Evolutionary conservation across 2,888 invertebrate species (phyloP).

Genomic region (Pedicia rivosa): DNA sequence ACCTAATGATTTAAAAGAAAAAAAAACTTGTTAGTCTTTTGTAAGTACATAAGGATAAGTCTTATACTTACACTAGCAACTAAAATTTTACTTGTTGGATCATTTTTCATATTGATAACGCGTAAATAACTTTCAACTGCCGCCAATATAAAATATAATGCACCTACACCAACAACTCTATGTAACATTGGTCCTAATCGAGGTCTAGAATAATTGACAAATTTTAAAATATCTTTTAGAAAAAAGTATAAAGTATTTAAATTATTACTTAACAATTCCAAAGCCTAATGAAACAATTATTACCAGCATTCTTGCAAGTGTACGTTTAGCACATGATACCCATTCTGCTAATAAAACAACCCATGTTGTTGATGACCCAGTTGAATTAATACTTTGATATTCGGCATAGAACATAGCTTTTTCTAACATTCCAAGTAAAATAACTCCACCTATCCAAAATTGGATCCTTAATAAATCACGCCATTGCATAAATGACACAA

Average conservation of each 20-base stretch:
- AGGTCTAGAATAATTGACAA: constrained; percentile 38
- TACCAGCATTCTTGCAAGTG: constrained; percentile 82
- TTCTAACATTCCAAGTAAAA: constrained; percentile 71
- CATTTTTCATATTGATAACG: constrained; percentile 44
- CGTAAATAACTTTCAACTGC: constrained; percentile 76
- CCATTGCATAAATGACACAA: constrained; percentile 75
- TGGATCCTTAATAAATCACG: constrained; percentile 80
- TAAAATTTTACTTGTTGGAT: constrained; percentile 45
- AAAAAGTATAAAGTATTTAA: not conserved
- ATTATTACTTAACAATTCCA: constrained; percentile 79
- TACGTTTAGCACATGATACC: constrained; percentile 80
- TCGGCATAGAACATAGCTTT: constrained; percentile 85
- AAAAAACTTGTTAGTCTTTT: no score
- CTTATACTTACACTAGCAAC: constrained; percentile 68
- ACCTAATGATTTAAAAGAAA: no score
- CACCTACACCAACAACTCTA: constrained; percentile 70
- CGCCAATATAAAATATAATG: constrained; percentile 67
- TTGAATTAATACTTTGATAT: constrained; percentile 59
- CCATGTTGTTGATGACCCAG: constrained; percentile 45
- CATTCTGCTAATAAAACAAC: constrained; percentile 78
- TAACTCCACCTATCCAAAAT: constrained; percentile 91
- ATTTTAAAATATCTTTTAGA: constrained; percentile 2
- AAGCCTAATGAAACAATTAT: constrained; percentile 90
- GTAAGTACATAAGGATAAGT: no score
- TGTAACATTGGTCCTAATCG: constrained; percentile 78